Evolutionary conservation across 2,888 invertebrate genomes (phyloP).

Genomic region (Sinohyriopsis cumingii): DNA sequence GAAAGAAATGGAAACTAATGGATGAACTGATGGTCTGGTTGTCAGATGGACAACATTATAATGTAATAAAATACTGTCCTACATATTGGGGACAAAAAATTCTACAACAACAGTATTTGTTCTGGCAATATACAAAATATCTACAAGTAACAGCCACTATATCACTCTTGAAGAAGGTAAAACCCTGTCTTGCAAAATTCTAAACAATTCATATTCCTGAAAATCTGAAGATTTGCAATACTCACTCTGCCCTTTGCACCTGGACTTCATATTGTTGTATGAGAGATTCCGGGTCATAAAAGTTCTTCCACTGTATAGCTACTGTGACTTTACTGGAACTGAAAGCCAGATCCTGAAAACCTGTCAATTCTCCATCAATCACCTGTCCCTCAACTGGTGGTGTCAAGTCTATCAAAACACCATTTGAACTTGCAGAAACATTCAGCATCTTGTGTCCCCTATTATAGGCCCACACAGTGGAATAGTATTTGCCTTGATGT

Average conservation of each 20-base stretch:
- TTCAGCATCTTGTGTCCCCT: slow-evolving; percentile 39
- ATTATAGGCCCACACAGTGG: slow-evolving; percentile 38
- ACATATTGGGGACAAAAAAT: too few species aligned
- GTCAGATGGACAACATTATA: too few species aligned
- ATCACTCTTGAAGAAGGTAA: too few species aligned
- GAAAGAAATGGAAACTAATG: too few species aligned
- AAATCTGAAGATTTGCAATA: background rate
- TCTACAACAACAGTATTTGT: too few species aligned
- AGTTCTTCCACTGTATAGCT: slow-evolving; percentile 47
- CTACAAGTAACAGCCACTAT: too few species aligned
- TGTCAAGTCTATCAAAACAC: slow-evolving; percentile 48
- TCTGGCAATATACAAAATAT: too few species aligned
- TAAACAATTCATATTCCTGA: too few species aligned
- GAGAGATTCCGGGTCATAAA: slow-evolving; percentile 50
- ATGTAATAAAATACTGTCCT: too few species aligned
- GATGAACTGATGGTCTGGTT: too few species aligned
- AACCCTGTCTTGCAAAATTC: too few species aligned
- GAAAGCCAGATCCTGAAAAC: slow-evolving; percentile 40
- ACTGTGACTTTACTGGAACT: slow-evolving; percentile 45
- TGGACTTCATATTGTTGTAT: slow-evolving; percentile 42
- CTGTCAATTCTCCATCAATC: slow-evolving; percentile 36
- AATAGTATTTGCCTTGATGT: slow-evolving; percentile 26
- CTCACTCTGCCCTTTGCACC: slow-evolving; percentile 32
- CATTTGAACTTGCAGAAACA: slow-evolving; percentile 32
- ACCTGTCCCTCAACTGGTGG: slow-evolving; percentile 42